A percentile compares a stretch with the other conserved stretches of the same genome.
These are phyloP conservation scores for Sitophilus oryzae DNA, from an alignment of 1,140 invertebrate genomes.

Conservation along the genomic window DNA sequence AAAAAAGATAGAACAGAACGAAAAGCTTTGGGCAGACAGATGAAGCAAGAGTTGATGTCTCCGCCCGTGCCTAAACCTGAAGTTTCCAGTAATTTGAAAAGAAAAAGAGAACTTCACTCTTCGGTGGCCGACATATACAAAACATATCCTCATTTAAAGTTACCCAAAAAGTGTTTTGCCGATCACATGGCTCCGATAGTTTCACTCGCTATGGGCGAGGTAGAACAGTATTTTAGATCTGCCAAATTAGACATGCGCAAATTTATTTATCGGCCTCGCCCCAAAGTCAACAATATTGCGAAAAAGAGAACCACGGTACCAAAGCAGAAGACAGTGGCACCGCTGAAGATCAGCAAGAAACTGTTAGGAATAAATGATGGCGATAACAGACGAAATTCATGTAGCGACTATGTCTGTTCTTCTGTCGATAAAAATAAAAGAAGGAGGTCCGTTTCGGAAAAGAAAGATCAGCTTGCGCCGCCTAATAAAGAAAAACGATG, in stretches of 20 bases:
- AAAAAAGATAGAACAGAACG: too few species aligned
- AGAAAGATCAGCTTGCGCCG: background rate
- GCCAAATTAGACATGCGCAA: conserved; percentile 18
- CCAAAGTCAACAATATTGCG: background rate
- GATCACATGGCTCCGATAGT: conserved; percentile 15
- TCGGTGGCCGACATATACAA: conserved; percentile 15
- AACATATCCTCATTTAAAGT: conserved; percentile 16
- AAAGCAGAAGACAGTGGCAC: conserved; percentile 3
- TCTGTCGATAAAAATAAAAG: too few species aligned
- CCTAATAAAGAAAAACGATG: background rate
- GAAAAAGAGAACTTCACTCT: too few species aligned
- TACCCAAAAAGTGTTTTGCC: conserved; percentile 22
- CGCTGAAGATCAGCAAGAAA: conserved; percentile 14
- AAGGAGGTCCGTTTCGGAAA: too few species aligned
- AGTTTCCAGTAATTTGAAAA: too few species aligned
- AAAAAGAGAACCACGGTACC: conserved; percentile 13
- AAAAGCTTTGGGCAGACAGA: too few species aligned
- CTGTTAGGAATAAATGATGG: background rate
- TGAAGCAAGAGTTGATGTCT: too few species aligned
- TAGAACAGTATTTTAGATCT: conserved; percentile 20
- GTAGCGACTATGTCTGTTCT: too few species aligned
- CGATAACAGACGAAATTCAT: too few species aligned
- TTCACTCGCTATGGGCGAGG: conserved; percentile 20
- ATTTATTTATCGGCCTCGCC: conserved; percentile 7
- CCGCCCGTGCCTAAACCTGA: too few species aligned